Evolutionary conservation across 2,113 vertebrate species (phyloP).

Genomic region (Rhodinocichla rosea): DNA sequence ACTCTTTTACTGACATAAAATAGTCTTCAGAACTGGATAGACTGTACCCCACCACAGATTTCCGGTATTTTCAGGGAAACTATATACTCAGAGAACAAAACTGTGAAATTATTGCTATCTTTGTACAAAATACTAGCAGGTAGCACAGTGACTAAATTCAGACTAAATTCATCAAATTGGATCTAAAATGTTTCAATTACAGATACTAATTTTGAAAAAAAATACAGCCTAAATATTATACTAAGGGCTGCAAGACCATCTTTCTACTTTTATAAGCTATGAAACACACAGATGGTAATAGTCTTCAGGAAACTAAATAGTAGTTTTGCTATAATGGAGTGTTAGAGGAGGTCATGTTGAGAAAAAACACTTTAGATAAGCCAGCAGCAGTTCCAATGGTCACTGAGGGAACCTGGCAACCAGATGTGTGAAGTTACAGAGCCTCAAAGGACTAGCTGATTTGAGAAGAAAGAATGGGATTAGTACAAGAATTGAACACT

Average conservation of each 20-base stretch:
- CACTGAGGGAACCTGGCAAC: neutral
- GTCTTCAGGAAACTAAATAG: neutral
- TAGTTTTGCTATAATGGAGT: conserved; percentile 18
- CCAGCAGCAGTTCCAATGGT: neutral
- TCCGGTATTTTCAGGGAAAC: neutral
- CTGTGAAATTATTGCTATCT: neutral
- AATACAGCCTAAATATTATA: neutral
- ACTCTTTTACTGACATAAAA: neutral
- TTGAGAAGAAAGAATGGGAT: neutral
- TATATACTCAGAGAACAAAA: neutral
- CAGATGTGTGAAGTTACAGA: neutral
- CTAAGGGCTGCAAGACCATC: neutral
- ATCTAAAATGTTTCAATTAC: neutral
- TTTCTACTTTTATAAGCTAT: neutral
- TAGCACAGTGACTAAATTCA: neutral
- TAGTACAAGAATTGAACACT: neutral
- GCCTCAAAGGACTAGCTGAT: neutral
- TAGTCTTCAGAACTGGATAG: neutral
- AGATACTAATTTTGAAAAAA: neutral
- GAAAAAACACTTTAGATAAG: conserved; percentile 13
- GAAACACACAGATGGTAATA: conserved; percentile 10
- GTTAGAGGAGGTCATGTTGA: neutral
- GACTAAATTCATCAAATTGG: neutral
- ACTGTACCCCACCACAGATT: neutral
- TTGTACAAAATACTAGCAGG: neutral